Evolutionary conservation across 2,888 invertebrate species (phyloP), one percentile per base, ranked within the genome.

Genomic region (Hyalella azteca): DNA sequence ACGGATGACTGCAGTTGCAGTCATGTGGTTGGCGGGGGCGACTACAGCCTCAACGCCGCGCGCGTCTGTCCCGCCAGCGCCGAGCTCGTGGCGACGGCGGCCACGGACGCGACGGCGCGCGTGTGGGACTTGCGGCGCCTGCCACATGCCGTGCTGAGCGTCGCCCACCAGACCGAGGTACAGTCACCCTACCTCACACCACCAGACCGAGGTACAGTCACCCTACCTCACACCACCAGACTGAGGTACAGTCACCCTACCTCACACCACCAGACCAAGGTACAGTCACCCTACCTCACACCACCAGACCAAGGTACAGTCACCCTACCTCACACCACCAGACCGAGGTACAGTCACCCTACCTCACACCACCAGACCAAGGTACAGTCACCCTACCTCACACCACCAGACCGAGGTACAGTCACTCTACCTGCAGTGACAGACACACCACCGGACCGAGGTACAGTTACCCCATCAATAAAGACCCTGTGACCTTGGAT

Each of bases 31-130:
- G 66, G 66, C 66, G 66, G 66, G 11, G 39, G 39, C 0, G 66
- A 66, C 32, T 66, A 66, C 66, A 66, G 66, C 36, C 66, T 66
- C 32, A 66, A 66, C 19, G 39, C 66, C 1, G 66, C 66, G 19
- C 32, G 19, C 32, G 11, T 39, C 7, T n/a, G 29, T 29, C 36
- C 36, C 22, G 66, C 36, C 4, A 22, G 5, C n/a, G 22, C 29
- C 7, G 66, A 29, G 11, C 7, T 32, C 36, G 7, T 66, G 0
- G 66, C 66, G 19, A 66, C 66, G 13, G 66, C 66, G 15, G 66
- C 66, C 32, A 66, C 66, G 13, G 66, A 66, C 19, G 66, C 66
- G 3, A 36, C 39, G 15, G 66, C 66, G 36, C 32, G 66, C n/a
- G 36, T 66, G 36, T 66, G 66, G 66, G 66, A 66, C 66, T 39